Evolutionary conservation across 2,888 invertebrate species (phyloP).

Genomic region (Esperia sulphurella): DNA sequence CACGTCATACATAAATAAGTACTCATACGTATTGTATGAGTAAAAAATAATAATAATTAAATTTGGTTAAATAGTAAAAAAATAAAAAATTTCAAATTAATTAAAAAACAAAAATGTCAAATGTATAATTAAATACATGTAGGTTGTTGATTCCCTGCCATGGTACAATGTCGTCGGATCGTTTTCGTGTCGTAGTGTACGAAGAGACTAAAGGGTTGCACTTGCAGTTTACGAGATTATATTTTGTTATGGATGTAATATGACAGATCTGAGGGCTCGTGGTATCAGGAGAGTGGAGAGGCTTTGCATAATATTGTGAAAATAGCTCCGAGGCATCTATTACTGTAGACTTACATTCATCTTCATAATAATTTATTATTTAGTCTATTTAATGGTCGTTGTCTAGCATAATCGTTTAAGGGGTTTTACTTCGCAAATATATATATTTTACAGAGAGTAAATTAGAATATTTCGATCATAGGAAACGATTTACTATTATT

Average conservation of each 20-base stretch:
- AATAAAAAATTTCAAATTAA: too few relatives aligned
- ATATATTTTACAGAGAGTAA: too few relatives aligned
- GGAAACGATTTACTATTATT: too few relatives aligned
- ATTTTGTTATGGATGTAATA: slow-evolving; percentile 39
- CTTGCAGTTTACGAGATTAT: slow-evolving; percentile 25
- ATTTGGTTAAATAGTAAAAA: too few relatives aligned
- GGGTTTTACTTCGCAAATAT: too few relatives aligned
- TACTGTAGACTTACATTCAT: background rate
- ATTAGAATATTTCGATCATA: too few relatives aligned
- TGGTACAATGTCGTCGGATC: slow-evolving; percentile 15
- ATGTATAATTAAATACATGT: too few relatives aligned
- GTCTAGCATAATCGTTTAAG: background rate
- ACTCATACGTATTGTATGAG: too few relatives aligned
- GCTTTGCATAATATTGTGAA: slow-evolving; percentile 46
- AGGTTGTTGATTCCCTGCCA: too few relatives aligned
- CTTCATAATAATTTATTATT: background rate
- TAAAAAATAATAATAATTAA: too few relatives aligned
- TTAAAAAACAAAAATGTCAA: too few relatives aligned
- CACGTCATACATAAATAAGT: too few relatives aligned
- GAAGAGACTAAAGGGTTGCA: slow-evolving; percentile 12
- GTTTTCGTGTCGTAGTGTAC: slow-evolving; percentile 15
- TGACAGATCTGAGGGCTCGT: slow-evolving; percentile 36
- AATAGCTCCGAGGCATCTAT: background rate
- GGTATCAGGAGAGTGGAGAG: slow-evolving; percentile 24
- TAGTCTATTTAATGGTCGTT: background rate